phyloP scores from a whole-genome alignment of 2,888 invertebrate species.

The Hetaerina titia region DNA sequence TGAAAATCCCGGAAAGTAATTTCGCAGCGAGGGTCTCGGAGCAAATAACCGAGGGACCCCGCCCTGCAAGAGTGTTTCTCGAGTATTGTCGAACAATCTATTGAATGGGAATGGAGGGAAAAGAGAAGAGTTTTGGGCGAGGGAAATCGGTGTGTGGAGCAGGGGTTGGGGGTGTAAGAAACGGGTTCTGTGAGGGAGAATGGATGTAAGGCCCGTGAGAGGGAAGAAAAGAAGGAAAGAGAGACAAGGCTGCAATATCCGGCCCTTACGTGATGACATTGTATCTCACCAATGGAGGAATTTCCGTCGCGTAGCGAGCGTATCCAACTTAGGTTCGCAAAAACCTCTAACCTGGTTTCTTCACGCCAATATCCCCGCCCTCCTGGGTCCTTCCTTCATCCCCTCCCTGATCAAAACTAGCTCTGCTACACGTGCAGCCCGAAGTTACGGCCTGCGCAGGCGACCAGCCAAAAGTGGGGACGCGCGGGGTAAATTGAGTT shows the following conservation, averaged over 20 bases:
- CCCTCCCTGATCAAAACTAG: not conserved
- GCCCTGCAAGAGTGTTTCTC: not conserved
- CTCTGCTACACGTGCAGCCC: not conserved
- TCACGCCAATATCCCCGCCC: not conserved
- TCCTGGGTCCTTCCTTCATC: not conserved
- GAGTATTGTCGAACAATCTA: not conserved
- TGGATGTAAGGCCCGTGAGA: not conserved
- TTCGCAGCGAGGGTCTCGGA: not conserved
- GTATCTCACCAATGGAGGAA: conserved; percentile 22
- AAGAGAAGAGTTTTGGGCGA: not conserved
- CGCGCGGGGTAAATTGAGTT: not conserved
- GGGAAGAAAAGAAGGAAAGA: not conserved
- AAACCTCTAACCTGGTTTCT: conserved; percentile 14
- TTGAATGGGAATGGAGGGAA: not conserved
- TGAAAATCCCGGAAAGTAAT: conserved; percentile 18
- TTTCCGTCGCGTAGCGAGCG: not conserved
- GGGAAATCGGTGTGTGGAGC: not conserved
- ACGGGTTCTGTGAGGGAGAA: not conserved
- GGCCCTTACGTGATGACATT: conserved; percentile 32
- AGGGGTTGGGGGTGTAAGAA: not conserved
- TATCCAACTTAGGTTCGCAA: not conserved
- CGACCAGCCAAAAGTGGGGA: not conserved
- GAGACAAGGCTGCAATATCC: conserved; percentile 27
- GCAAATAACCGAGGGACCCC: not conserved
- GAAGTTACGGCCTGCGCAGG: not conserved